A percentile compares a stretch with the other conserved stretches of the same genome.
Conservation (phyloP, 2,113 vertebrate species). For the Reinhardtius hippoglossoides region DNA sequence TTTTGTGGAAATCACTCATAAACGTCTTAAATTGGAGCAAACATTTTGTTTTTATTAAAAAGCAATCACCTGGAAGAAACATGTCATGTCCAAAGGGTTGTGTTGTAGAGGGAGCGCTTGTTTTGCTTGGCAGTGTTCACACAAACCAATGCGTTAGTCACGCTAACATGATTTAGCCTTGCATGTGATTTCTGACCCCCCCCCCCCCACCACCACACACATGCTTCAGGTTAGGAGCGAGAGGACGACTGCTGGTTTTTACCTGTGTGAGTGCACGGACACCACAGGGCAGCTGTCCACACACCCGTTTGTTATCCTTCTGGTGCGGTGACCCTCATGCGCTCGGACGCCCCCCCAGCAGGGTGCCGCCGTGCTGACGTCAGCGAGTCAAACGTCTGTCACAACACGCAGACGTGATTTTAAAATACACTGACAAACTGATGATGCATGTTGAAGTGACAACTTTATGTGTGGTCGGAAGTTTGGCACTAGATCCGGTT, state of each 20-base stretch:
- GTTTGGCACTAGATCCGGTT: not conserved
- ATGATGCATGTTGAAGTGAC: not conserved
- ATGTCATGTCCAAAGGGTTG: not conserved
- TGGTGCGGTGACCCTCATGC: conserved; percentile 9
- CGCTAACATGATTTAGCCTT: conserved; percentile 46
- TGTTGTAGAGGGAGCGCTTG: conserved; percentile 24
- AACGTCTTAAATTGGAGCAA: not conserved
- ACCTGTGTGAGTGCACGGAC: conserved; percentile 48
- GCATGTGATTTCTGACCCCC: conserved; percentile 54
- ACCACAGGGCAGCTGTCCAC: conserved; percentile 65
- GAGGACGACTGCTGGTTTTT: conserved; percentile 64
- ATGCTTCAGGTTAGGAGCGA: conserved; percentile 68
- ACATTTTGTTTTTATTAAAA: not conserved
- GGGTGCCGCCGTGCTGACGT: conserved; percentile 39
- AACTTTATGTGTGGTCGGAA: conserved; percentile 11
- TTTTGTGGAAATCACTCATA: not conserved
- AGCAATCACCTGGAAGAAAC: not conserved
- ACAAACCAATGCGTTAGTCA: conserved; percentile 49
- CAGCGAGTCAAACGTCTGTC: conserved; percentile 40
- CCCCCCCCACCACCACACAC: conserved; percentile 49
- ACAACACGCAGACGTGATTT: conserved; percentile 22
- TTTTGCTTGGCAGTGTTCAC: conserved; percentile 51
- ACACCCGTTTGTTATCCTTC: conserved; percentile 43
- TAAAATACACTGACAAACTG: not conserved
- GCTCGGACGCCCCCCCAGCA: conserved; percentile 28